Evolutionary conservation across 2,113 vertebrate genomes (phyloP), one percentile per base, ranked within the genome.

Genomic region (Pandion haliaetus): DNA sequence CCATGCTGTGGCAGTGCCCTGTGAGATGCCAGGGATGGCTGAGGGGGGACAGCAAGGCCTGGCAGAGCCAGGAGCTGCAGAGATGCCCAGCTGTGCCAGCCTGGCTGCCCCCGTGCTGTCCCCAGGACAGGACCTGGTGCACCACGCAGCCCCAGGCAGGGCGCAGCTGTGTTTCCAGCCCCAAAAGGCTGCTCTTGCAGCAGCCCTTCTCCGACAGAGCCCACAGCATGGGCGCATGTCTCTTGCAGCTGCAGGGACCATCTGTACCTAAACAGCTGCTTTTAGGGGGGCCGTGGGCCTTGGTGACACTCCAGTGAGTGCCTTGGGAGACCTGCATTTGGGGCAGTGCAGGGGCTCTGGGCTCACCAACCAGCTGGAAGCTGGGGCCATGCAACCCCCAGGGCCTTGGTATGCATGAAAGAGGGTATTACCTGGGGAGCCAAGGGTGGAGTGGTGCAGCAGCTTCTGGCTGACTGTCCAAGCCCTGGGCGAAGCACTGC

Each of bases 1-100:
- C 98, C 94, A 97, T 98, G 93, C 78, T 18, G n/a, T 17, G 5
- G 84, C 47, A 57, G 70, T 26, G 50, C 78, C 70, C 95, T 94
- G 84, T 2, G 24, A 72, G 74, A 47, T 62, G 71, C 34, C 76
- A 66, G 36, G 61, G 38, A 62, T 5, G 9, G 57, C 63, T 94
- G 70, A 91, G 47, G 29, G 14, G 23, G 24, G 18, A 70, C 11
- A n/a, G 61, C 44, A 44, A 78, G 52, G 20, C 31, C 65, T 32
- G 28, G 52, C 34, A 47, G 81, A 29, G 40, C 44, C 40, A 21
- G 25, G 34, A 42, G 24, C 52, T 44, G 83, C 4, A 0, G 16
- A 73, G 17, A 36, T 17, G 26, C 24, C 32, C 44, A 17, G 72
- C n/a, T 17, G 2, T 29, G 25, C 45, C 58, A 45, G 55, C 26